A percentile compares a stretch with the other conserved stretches of the same genome.
These are phyloP conservation scores for Tetramorium alpestre DNA, from an alignment of 1,140 invertebrate genomes.

Conservation along the genomic window DNA sequence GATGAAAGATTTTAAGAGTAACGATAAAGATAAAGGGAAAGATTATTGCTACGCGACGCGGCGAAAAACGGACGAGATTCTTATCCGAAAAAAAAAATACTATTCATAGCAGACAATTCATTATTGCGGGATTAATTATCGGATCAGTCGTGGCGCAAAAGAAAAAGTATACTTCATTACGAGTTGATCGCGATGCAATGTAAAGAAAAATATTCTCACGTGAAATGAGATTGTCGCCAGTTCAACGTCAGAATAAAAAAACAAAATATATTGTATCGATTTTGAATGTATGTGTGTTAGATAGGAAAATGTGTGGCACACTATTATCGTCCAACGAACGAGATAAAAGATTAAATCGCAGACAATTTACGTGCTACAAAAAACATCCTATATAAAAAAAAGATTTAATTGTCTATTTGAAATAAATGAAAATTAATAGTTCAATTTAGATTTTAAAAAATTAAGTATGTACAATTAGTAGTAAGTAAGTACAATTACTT, in stretches of 20 bases:
- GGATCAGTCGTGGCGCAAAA: background rate
- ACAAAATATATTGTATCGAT: constrained; percentile 27
- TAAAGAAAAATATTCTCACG: constrained; percentile 12
- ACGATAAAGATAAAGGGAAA: constrained; percentile 9
- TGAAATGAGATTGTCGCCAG: constrained; percentile 17
- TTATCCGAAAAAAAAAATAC: background rate
- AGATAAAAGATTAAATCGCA: constrained; percentile 47
- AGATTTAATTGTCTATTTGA: background rate
- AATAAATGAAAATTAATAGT: background rate
- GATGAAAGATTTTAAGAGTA: constrained; percentile 44
- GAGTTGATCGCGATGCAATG: background rate
- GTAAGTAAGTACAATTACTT: background rate
- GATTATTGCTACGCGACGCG: background rate
- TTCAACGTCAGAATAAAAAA: background rate
- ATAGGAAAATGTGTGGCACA: background rate
- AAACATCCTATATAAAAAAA: background rate
- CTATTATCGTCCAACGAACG: background rate
- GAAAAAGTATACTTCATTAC: background rate
- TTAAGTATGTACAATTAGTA: too few species aligned
- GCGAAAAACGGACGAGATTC: background rate
- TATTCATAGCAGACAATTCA: constrained; percentile 1
- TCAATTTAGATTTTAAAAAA: background rate
- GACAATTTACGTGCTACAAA: constrained; percentile 11
- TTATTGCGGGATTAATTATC: constrained; percentile 39
- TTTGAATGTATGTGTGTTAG: constrained; percentile 11